Evolutionary conservation across 1,140 invertebrate genomes (phyloP), one percentile per base, ranked within the genome.

Genomic region (Zelostemma sp.): DNA sequence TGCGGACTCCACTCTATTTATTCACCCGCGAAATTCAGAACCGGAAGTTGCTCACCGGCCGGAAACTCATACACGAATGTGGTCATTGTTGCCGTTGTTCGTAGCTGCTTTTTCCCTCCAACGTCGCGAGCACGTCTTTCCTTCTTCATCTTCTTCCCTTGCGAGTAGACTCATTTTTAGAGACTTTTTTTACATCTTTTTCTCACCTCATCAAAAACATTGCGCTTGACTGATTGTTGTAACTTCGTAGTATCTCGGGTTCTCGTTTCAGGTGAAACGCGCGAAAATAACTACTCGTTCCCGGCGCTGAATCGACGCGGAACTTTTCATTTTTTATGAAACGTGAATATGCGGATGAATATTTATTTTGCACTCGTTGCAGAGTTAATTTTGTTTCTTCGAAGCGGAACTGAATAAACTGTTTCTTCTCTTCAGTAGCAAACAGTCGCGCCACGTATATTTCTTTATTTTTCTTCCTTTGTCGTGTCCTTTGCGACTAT

Each of bases 1-100:
- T 66, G 68, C 59, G 63, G 65, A 74, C 76, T 72, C 76, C 73
- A 54, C 74, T 76, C 71, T 77, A 81, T 82, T 85, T 84, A 81
- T 84, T 84, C 82, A 83, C 57, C 77, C 79, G 75, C 74, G 79
- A 84, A 84, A 84, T 84, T 83, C 82, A 81, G 75, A 79, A 83
- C 80, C 78, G 83, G 81, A 85, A 84, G 80, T 74, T 81, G 76
- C 78, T 80, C 81, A 79, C 74, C 75, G 70, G 78, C 79, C 82
- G 81, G 81, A 85, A 83, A 82, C 75, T 68, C 76, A 80, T 78
- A 68, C 72, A 72, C 64, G 64, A 51, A 74, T 71, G 58, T 67
- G 61, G 53, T 58, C 46, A 68, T 71, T 74, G 66, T 73, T 73
- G 48, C 46, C 8, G 28, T 9, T 56, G 45, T 46, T 63, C 49